phyloP scores from a whole-genome alignment of 1,140 invertebrate species.

The Planococcus citri region DNA sequence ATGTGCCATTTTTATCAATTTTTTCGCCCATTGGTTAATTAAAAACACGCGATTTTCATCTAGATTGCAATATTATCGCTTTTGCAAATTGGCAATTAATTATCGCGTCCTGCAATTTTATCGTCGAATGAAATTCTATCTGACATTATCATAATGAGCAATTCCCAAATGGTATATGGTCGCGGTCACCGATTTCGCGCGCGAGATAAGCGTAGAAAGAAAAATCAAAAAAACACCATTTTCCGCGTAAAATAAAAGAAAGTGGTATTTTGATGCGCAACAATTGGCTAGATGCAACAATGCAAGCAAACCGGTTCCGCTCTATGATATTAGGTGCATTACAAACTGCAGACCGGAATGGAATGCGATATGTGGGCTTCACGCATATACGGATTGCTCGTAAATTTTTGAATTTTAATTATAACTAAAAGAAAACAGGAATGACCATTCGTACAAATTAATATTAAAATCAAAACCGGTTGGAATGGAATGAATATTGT shows the following conservation, averaged over 20 bases:
- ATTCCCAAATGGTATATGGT: too few species aligned
- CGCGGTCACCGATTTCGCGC: too few species aligned
- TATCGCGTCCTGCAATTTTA: too few species aligned
- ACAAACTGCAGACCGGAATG: neutral
- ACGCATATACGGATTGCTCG: neutral
- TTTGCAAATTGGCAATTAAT: too few species aligned
- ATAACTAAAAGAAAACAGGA: neutral
- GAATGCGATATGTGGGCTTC: conserved; percentile 1
- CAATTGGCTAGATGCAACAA: neutral
- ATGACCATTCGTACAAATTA: neutral
- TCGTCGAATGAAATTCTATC: too few species aligned
- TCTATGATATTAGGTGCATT: neutral
- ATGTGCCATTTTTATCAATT: too few species aligned
- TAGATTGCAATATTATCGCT: too few species aligned
- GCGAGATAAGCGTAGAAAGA: too few species aligned
- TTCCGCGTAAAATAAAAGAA: neutral
- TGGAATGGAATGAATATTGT: neutral
- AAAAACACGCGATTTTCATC: too few species aligned
- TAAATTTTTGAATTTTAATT: neutral
- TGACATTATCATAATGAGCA: too few species aligned
- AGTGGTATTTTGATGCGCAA: neutral
- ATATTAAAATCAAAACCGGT: neutral
- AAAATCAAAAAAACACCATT: neutral
- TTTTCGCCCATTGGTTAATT: too few species aligned
- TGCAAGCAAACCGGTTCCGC: neutral